phyloP scores from a whole-genome alignment of 1,140 invertebrate species.

The Mactra quadrangularis region DNA sequence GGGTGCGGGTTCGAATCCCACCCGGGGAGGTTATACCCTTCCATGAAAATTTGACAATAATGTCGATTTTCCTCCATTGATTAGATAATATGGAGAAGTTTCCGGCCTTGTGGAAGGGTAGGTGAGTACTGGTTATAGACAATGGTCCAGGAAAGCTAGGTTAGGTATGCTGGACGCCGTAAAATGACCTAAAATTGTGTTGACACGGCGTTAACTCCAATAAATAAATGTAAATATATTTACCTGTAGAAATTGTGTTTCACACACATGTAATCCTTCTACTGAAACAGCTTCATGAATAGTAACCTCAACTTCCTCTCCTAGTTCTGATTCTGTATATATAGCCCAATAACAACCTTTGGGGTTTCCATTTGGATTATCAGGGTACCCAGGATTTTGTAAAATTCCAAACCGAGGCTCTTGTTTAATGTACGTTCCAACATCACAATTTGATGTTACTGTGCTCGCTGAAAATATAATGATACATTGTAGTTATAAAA shows the following conservation, averaged over 20 bases:
- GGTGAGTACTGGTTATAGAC: no score
- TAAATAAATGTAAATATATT: no score
- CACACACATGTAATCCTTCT: constrained; percentile 40
- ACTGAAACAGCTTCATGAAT: constrained; percentile 33
- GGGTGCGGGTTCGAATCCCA: no score
- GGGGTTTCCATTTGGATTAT: constrained; percentile 18
- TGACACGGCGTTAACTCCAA: no score
- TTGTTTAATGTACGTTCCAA: constrained; percentile 38
- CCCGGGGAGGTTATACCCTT: no score
- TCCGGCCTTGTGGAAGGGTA: no score
- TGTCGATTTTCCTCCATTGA: no score
- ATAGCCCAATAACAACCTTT: constrained; percentile 50
- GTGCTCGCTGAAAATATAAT: constrained; percentile 15
- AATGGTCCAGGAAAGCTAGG: no score
- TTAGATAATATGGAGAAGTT: no score
- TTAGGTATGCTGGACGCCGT: no score
- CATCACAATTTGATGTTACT: constrained; percentile 11
- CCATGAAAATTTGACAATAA: no score
- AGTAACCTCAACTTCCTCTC: constrained; percentile 29
- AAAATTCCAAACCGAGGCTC: constrained; percentile 49
- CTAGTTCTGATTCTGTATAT: constrained; percentile 18
- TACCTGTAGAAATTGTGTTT: constrained; percentile 55
- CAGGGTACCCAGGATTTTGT: constrained; percentile 36
- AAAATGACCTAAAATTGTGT: no score
- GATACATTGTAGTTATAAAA: not conserved